These are phyloP conservation scores for Ornithorhynchus anatinus DNA, from an alignment of 2,113 vertebrate species.

Conservation along the genomic window DNA sequence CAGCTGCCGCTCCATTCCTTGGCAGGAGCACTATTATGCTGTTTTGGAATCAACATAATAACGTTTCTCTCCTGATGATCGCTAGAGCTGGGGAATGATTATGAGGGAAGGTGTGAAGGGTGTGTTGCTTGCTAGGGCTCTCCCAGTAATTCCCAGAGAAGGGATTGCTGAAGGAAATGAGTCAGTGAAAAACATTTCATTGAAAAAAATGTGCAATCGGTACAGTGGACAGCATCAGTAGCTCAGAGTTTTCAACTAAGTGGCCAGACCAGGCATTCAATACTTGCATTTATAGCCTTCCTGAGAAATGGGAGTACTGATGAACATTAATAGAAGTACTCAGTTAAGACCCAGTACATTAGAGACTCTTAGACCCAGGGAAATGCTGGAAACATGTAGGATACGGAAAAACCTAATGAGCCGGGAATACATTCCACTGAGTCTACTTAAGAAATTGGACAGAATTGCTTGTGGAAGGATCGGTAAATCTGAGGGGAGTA, in stretches of 20 bases:
- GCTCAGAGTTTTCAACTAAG: not conserved
- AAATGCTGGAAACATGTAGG: not conserved
- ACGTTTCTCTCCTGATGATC: no score
- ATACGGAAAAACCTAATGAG: not conserved
- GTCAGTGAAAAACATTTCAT: not conserved
- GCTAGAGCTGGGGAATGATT: no score
- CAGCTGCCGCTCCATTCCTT: no score
- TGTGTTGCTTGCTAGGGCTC: no score
- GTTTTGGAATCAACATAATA: no score
- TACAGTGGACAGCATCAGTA: not conserved
- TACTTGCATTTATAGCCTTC: not conserved
- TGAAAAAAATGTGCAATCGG: not conserved
- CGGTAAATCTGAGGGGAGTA: not conserved
- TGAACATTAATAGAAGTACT: not conserved
- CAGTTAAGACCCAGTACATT: not conserved
- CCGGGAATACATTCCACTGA: not conserved
- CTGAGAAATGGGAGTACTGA: not conserved
- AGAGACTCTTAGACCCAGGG: not conserved
- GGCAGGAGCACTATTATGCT: no score
- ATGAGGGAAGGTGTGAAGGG: no score
- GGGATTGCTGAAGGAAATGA: conserved; percentile 13
- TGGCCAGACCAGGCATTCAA: not conserved
- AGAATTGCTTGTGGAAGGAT: not conserved
- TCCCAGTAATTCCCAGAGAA: not conserved
- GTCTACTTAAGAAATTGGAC: not conserved